phyloP scores from a whole-genome alignment of 2,888 invertebrate species.

The Lasioglossum morio region DNA sequence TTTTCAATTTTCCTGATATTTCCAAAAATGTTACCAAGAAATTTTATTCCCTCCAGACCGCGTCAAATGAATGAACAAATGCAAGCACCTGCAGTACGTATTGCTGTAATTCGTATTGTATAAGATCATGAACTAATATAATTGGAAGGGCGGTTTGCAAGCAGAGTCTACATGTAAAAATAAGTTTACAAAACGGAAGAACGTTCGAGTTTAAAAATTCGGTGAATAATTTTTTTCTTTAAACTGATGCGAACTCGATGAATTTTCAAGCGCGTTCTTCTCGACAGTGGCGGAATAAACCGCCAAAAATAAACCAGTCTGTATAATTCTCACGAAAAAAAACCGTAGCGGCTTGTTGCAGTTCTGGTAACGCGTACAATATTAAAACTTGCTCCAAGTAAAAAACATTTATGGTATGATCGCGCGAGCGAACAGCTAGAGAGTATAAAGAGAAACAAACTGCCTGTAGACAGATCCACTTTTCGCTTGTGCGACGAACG shows the following conservation, averaged over 20 bases:
- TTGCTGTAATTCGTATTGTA: too few relatives aligned
- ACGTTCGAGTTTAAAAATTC: too few relatives aligned
- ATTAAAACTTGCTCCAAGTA: not conserved
- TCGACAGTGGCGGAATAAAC: not conserved
- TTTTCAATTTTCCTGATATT: not conserved
- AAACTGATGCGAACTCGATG: too few relatives aligned
- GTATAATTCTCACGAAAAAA: not conserved
- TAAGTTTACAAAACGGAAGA: too few relatives aligned
- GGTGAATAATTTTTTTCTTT: too few relatives aligned
- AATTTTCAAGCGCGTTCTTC: not conserved
- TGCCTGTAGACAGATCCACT: conserved; percentile 27
- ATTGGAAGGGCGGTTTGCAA: too few relatives aligned
- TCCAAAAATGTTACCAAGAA: too few relatives aligned
- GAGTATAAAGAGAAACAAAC: conserved; percentile 15
- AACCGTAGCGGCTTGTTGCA: not conserved
- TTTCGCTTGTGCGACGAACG: not conserved
- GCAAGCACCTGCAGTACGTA: too few relatives aligned
- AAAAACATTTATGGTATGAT: not conserved
- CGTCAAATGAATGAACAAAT: too few relatives aligned
- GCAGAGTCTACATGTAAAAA: too few relatives aligned
- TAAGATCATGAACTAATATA: too few relatives aligned
- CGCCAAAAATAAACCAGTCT: not conserved
- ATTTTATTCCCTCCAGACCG: not conserved
- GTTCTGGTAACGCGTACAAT: not conserved
- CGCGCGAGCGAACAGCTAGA: not conserved